Evolutionary conservation across 2,797 vertebrate species (phyloP).

Genomic region (Cheirogaleus major): DNA sequence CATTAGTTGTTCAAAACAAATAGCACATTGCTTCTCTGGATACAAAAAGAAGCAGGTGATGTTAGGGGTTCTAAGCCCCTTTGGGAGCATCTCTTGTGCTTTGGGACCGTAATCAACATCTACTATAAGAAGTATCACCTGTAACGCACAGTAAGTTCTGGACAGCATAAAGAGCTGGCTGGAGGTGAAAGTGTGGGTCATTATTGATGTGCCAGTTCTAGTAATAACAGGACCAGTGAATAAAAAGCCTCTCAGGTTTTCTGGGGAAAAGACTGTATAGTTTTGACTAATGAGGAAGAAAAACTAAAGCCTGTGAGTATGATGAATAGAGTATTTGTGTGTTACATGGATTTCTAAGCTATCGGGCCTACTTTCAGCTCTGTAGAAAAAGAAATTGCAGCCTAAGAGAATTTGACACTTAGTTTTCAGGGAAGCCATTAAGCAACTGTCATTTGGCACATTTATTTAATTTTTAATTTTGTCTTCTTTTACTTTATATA

Average conservation of each 20-base stretch:
- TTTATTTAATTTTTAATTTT: slow-evolving; percentile 53
- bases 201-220: slow-evolving; percentile 38
- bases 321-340: slow-evolving; percentile 4
- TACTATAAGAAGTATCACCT: slow-evolving; percentile 83
- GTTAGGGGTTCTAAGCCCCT: slow-evolving; percentile 49
- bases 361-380: slow-evolving; percentile 58
- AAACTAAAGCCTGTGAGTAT: slow-evolving; percentile 83
- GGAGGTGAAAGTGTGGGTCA: slow-evolving; percentile 68
- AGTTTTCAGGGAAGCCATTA: slow-evolving; percentile 60
- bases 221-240: slow-evolving; percentile 42
- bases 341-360: background rate
- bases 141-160: slow-evolving; percentile 82
- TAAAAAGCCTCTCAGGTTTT: slow-evolving; percentile 35
- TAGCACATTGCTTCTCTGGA: slow-evolving; percentile 50
- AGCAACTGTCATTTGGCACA: slow-evolving; percentile 35
- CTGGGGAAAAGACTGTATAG: slow-evolving; percentile 7
- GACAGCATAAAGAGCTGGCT: slow-evolving; percentile 65
- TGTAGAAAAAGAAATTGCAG: slow-evolving; percentile 16
- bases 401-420: slow-evolving; percentile 11
- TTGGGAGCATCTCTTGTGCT: slow-evolving; percentile 71
- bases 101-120: slow-evolving; percentile 78
- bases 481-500: slow-evolving; percentile 24
- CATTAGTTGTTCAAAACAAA: slow-evolving; percentile 68
- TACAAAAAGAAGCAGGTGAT: slow-evolving; percentile 75
- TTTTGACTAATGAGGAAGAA: slow-evolving; percentile 60